A percentile compares a stretch with the other conserved stretches of the same genome.
Conservation (phyloP, 2,797 vertebrate species). For the Pseudochirops cupreus region DNA sequence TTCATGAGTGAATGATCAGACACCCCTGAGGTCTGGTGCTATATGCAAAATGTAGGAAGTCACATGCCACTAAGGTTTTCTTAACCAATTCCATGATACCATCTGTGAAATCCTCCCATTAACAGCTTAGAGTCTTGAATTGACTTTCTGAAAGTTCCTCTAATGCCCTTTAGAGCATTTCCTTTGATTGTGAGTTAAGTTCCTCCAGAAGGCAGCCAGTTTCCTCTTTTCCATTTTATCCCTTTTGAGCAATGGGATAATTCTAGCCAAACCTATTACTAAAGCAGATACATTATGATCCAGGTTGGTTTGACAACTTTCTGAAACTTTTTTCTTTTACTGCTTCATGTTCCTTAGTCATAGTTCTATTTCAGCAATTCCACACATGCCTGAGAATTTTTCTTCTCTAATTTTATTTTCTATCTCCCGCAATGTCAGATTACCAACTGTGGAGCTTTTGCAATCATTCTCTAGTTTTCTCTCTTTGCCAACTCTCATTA, state of each 20-base stretch:
- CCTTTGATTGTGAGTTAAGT: constrained; percentile 29
- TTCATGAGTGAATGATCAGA: constrained; percentile 7
- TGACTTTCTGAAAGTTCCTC: not conserved
- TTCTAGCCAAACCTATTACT: constrained; percentile 5
- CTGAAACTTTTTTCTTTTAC: constrained; percentile 53
- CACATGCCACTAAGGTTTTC: not conserved
- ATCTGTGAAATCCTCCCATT: not conserved
- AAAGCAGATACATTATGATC: constrained; percentile 36
- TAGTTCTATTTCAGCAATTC: constrained; percentile 30
- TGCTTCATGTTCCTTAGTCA: not conserved
- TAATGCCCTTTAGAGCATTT: constrained; percentile 4
- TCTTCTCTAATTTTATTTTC: not conserved
- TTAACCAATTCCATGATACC: not conserved
- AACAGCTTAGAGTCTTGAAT: not conserved
- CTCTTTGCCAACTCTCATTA: constrained; percentile 55
- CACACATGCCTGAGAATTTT: not conserved
- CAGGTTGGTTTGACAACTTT: constrained; percentile 7
- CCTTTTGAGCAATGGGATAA: not conserved
- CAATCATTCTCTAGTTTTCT: constrained; percentile 48
- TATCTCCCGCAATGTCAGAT: constrained; percentile 14
- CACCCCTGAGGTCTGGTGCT: not conserved
- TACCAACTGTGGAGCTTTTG: not conserved
- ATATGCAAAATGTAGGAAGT: not conserved
- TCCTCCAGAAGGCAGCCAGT: not conserved
- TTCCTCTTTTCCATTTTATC: not conserved